Evolutionary conservation across 2,888 invertebrate genomes (phyloP).

Genomic region (Drosophila prolongata): DNA sequence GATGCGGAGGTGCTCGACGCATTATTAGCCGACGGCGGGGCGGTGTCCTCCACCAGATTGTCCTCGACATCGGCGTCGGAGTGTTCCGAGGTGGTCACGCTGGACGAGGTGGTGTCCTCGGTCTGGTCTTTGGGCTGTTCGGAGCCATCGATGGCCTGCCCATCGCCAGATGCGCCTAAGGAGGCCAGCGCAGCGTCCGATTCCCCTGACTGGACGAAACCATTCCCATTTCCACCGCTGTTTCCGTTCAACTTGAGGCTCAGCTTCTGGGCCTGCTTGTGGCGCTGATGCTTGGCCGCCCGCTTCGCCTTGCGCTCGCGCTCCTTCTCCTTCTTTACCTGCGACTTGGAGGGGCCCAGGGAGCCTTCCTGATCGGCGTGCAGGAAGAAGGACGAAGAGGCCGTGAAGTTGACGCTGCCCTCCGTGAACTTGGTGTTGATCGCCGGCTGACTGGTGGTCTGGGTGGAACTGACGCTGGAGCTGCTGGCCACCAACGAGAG

Average conservation of each 20-base stretch:
- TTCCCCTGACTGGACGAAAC: background rate
- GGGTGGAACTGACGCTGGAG: background rate
- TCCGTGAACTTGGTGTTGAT: conserved; percentile 54
- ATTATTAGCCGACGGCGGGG: conserved; percentile 64
- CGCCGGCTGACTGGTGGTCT: conserved; percentile 11
- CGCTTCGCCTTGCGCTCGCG: conserved; percentile 85
- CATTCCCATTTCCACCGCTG: conserved; percentile 1
- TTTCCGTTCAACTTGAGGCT: conserved; percentile 48
- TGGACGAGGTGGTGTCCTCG: conserved; percentile 54
- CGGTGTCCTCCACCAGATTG: conserved; percentile 87
- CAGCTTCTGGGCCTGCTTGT: conserved; percentile 61
- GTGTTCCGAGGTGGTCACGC: conserved; percentile 86
- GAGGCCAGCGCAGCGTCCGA: background rate
- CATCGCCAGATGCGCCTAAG: conserved; percentile 38
- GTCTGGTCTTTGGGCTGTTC: conserved; percentile 38
- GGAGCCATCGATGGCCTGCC: conserved; percentile 25
- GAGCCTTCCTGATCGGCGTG: conserved; percentile 48
- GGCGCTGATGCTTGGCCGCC: conserved; percentile 78
- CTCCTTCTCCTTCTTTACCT: conserved; percentile 87
- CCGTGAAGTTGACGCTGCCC: conserved; percentile 26
- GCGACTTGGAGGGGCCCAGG: conserved; percentile 85
- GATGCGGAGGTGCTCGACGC: conserved; percentile 8
- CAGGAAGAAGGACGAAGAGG: conserved; percentile 67
- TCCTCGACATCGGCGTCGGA: conserved; percentile 94
- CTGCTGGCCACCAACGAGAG: conserved; percentile 37